Conservation (phyloP, 2,113 vertebrate species). For the Etheostoma spectabile region DNA sequence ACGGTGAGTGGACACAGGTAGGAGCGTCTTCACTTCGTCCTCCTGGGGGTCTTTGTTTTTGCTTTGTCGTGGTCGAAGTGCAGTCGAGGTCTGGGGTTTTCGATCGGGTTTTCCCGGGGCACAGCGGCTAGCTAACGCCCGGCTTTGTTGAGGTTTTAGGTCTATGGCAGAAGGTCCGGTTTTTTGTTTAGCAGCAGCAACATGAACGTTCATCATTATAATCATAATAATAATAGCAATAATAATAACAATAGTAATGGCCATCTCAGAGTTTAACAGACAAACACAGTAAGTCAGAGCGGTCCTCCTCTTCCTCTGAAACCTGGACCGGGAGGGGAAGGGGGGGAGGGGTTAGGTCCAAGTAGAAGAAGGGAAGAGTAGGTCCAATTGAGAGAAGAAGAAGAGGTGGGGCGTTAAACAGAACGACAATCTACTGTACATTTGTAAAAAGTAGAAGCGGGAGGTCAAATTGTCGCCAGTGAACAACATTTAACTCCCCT, state of each 20-base stretch:
- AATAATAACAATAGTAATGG: slow-evolving; percentile 73
- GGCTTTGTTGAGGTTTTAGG: slow-evolving; percentile 84
- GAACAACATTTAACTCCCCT: slow-evolving; percentile 17
- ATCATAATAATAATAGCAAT: slow-evolving; percentile 37
- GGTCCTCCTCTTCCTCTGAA: slow-evolving; percentile 46
- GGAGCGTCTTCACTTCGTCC: background rate
- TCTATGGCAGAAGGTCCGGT: slow-evolving; percentile 85
- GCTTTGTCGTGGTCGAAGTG: slow-evolving; percentile 44
- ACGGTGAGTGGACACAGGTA: background rate
- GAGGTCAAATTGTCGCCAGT: slow-evolving; percentile 46
- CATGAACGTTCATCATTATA: slow-evolving; percentile 64
- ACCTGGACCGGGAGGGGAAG: slow-evolving; percentile 14
- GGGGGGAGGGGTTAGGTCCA: slow-evolving; percentile 67
- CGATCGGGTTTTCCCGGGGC: slow-evolving; percentile 57
- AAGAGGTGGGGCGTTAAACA: slow-evolving; percentile 7
- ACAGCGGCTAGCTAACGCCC: slow-evolving; percentile 52
- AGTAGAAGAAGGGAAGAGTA: slow-evolving; percentile 52
- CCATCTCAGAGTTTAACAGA: slow-evolving; percentile 79
- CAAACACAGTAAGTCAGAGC: slow-evolving; percentile 66
- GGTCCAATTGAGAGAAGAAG: slow-evolving; percentile 63
- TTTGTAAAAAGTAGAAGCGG: slow-evolving; percentile 53
- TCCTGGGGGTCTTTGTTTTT: slow-evolving; percentile 30
- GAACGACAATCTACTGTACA: background rate
- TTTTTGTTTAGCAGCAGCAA: slow-evolving; percentile 84
- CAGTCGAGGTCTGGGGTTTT: slow-evolving; percentile 41